Conservation (phyloP, 2,797 vertebrate genomes). For the Eulemur coronatus region DNA sequence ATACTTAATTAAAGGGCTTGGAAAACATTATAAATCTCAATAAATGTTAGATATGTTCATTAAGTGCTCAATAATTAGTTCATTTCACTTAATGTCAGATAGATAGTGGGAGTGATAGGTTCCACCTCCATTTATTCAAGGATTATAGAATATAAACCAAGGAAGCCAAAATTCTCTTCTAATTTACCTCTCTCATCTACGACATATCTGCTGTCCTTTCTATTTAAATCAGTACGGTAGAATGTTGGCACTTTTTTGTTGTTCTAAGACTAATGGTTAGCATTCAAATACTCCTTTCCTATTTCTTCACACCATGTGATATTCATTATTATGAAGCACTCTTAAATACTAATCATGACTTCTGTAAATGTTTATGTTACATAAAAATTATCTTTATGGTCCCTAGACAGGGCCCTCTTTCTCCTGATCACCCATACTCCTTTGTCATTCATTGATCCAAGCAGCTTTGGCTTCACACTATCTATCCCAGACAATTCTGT, state of each 20-base stretch:
- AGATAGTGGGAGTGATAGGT: background rate
- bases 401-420: background rate
- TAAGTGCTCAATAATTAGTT: background rate
- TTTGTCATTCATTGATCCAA: background rate
- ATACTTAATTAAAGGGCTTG: background rate
- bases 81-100: background rate
- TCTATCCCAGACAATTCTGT: background rate
- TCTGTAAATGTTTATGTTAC: background rate
- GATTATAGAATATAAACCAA: background rate
- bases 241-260: background rate
- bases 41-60: background rate
- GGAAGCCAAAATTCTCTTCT: background rate
- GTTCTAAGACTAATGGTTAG: background rate
- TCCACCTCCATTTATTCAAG: background rate
- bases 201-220: background rate
- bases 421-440: rapidly evolving
- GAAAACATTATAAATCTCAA: background rate
- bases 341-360: background rate
- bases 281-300: background rate
- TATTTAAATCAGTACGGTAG: background rate
- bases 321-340: background rate
- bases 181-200: background rate
- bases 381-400: background rate
- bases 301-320: background rate
- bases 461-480: background rate